Evolutionary conservation across 2,888 invertebrate species (phyloP).

Genomic region (Nomada ferruginata): DNA sequence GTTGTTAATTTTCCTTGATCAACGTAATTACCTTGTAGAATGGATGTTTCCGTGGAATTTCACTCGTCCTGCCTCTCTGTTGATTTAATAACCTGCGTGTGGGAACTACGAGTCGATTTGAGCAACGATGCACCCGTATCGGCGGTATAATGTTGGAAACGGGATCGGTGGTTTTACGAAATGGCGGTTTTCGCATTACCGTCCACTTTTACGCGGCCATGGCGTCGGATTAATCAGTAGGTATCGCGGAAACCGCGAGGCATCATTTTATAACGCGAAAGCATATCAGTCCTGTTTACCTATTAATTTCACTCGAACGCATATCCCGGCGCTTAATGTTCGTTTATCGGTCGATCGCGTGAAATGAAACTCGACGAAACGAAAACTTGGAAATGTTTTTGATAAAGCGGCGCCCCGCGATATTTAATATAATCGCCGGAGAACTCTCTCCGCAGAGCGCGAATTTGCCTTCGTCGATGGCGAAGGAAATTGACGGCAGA

Average conservation of each 20-base stretch:
- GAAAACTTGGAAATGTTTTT: slow-evolving; percentile 11
- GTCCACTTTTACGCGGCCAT: slow-evolving; percentile 4
- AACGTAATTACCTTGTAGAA: neutral
- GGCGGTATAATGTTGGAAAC: neutral
- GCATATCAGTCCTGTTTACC: slow-evolving; percentile 16
- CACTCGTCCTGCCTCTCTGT: neutral
- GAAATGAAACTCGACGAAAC: neutral
- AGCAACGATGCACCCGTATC: neutral
- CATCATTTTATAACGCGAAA: slow-evolving; percentile 12
- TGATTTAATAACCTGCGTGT: slow-evolving; percentile 23
- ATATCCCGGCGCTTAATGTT: neutral
- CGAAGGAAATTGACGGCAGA: neutral
- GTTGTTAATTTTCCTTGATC: neutral
- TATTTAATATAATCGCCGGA: slow-evolving; percentile 7
- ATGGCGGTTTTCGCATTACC: neutral
- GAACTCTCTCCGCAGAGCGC: neutral
- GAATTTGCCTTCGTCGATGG: neutral
- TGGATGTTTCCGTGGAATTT: neutral
- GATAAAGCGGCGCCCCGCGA: neutral
- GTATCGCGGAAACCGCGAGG: slow-evolving; percentile 5
- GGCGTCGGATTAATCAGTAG: slow-evolving; percentile 10
- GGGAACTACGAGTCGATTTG: neutral
- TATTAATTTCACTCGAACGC: slow-evolving; percentile 28
- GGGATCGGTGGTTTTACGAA: neutral
- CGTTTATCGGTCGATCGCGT: slow-evolving; percentile 26